phyloP scores from a whole-genome alignment of 2,797 vertebrate genomes.

The Smutsia gigantea region DNA sequence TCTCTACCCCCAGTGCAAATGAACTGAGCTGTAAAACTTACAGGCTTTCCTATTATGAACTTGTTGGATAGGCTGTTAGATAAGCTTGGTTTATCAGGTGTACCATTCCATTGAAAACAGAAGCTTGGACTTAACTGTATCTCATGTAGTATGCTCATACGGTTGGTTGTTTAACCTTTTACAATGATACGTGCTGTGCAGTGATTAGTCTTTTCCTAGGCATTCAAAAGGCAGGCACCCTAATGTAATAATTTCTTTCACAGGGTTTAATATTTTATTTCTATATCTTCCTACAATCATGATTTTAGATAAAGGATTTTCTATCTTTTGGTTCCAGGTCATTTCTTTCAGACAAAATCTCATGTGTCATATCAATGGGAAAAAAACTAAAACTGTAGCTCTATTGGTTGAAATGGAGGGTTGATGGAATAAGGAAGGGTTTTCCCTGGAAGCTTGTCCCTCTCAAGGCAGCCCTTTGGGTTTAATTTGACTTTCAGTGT shows the following conservation, averaged over 20 bases:
- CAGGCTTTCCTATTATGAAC: neutral
- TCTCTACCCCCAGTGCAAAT: neutral
- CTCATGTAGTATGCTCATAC: neutral
- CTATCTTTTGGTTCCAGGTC: neutral
- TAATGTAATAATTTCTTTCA: neutral
- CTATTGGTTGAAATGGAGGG: neutral
- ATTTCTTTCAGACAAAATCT: neutral
- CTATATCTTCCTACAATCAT: neutral
- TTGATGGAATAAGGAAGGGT: neutral
- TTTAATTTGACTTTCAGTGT: conserved; percentile 1
- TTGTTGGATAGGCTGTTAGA: neutral
- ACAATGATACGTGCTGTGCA: neutral
- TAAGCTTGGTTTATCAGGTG: neutral
- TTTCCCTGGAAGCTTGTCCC: neutral
- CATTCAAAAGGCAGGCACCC: neutral
- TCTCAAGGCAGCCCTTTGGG: neutral
- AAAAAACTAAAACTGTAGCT: neutral
- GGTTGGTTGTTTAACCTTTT: neutral
- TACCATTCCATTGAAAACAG: neutral
- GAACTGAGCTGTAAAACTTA: neutral
- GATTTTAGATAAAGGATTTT: conserved; percentile 26
- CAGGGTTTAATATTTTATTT: neutral
- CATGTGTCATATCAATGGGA: neutral
- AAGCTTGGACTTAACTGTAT: neutral
- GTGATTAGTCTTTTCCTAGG: neutral